These are phyloP conservation scores for Gari tellinella DNA, from an alignment of 2,888 invertebrate genomes.

Conservation along the genomic window DNA sequence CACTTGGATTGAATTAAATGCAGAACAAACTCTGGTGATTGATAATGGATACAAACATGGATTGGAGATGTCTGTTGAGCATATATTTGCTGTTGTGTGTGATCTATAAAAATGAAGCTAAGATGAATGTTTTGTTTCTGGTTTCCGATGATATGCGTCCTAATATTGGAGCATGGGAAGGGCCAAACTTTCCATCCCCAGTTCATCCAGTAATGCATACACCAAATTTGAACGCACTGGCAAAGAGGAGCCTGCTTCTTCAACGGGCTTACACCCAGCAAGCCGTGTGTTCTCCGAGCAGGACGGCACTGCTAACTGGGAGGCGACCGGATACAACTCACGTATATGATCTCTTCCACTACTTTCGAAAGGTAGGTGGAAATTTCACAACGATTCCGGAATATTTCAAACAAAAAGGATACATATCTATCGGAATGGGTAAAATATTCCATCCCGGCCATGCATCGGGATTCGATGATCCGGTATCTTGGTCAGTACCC, in stretches of 20 bases:
- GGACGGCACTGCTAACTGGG: conserved; percentile 64
- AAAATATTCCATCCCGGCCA: conserved; percentile 60
- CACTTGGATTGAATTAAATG: too few species aligned
- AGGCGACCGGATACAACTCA: conserved; percentile 67
- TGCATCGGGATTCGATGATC: conserved; percentile 60
- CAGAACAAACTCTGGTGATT: too few species aligned
- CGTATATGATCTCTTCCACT: conserved; percentile 55
- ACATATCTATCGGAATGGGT: conserved; percentile 56
- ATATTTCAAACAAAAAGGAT: conserved; percentile 62
- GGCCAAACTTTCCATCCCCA: conserved; percentile 47
- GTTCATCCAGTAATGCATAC: conserved; percentile 88
- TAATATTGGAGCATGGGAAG: conserved; percentile 44
- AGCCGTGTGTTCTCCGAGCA: conserved; percentile 94
- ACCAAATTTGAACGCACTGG: conserved; percentile 90
- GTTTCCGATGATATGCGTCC: conserved; percentile 55
- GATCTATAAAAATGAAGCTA: background rate
- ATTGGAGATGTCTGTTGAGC: too few species aligned
- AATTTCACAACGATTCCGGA: conserved; percentile 66
- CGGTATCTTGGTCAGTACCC: conserved; percentile 67
- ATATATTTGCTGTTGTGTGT: too few species aligned
- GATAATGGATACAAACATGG: too few species aligned
- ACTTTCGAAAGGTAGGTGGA: conserved; percentile 61
- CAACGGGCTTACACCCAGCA: conserved; percentile 89
- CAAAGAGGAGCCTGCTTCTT: conserved; percentile 88
- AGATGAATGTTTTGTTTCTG: conserved; percentile 58